Evolutionary conservation across 2,888 invertebrate genomes (phyloP).

Genomic region (Osedax frankpressi): DNA sequence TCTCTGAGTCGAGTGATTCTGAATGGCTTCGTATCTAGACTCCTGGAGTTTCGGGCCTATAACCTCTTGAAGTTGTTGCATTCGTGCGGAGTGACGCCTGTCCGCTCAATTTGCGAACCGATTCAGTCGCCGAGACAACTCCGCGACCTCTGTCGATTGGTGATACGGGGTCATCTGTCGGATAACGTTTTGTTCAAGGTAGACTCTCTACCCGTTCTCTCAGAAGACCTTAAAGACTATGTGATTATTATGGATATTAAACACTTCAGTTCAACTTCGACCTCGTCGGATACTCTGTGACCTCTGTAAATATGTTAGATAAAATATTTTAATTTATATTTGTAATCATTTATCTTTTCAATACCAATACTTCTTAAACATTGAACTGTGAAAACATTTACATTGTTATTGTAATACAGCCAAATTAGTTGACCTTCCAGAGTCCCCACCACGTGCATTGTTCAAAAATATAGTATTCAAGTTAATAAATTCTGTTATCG

Average conservation of each 20-base stretch:
- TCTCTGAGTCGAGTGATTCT: constrained; percentile 7
- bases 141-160: constrained; percentile 24
- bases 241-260: constrained; percentile 28
- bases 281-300: too few species aligned
- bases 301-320: too few species aligned
- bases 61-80: constrained; percentile 25
- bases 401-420: too few species aligned
- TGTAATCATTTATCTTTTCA: too few species aligned
- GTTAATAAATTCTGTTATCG: too few species aligned
- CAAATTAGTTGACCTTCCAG: too few species aligned
- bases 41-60: constrained; percentile 22
- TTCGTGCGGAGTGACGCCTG: constrained; percentile 26
- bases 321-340: too few species aligned
- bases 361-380: too few species aligned
- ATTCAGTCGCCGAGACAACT: constrained; percentile 21
- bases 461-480: too few species aligned
- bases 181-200: constrained; percentile 26
- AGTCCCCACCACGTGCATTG: too few species aligned
- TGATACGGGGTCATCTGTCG: constrained; percentile 22
- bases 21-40: constrained; percentile 16
- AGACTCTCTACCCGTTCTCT: constrained; percentile 16
- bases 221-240: constrained; percentile 25
- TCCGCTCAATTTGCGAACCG: constrained; percentile 21
- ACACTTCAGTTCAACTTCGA: constrained; percentile 28
- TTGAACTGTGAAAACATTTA: too few species aligned